Conservation (phyloP, 2,888 invertebrate genomes). For the Ochropleura leucogaster region DNA sequence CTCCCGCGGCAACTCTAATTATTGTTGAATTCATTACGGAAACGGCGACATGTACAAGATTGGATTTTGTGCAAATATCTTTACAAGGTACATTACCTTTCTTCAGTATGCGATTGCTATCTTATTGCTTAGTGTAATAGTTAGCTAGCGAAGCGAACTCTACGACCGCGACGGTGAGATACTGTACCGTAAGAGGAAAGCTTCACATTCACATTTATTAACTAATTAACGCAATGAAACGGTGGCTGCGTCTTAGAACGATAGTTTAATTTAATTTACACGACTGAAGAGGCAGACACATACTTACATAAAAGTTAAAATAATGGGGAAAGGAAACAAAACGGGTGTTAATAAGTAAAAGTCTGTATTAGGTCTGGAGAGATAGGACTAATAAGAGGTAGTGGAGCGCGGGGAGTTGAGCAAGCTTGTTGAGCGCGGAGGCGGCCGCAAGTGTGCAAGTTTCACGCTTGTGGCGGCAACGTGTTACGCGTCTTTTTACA, state of each 20-base stretch:
- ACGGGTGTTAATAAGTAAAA: constrained; percentile 45
- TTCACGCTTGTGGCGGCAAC: constrained; percentile 69
- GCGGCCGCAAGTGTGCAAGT: constrained; percentile 74
- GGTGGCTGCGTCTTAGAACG: constrained; percentile 59
- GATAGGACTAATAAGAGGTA: constrained; percentile 69
- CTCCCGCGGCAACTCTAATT: constrained; percentile 77
- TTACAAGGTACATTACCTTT: constrained; percentile 68
- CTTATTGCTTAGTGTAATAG: constrained; percentile 66
- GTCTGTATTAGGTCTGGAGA: constrained; percentile 64
- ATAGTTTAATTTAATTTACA: constrained; percentile 60
- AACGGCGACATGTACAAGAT: constrained; percentile 75
- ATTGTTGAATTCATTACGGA: constrained; percentile 80
- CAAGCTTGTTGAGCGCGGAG: constrained; percentile 69
- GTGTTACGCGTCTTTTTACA: constrained; percentile 76
- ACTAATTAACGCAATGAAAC: constrained; percentile 68
- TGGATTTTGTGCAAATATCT: constrained; percentile 75
- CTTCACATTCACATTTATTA: constrained; percentile 65
- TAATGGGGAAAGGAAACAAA: constrained; percentile 45
- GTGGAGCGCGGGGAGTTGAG: constrained; percentile 63
- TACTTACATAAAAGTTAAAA: constrained; percentile 36
- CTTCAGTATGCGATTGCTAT: constrained; percentile 63
- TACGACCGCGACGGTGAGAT: constrained; percentile 59
- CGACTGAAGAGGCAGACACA: constrained; percentile 39
- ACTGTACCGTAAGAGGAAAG: constrained; percentile 64
- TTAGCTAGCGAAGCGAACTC: constrained; percentile 69